These are phyloP conservation scores for Coilia nasus DNA, from an alignment of 2,797 vertebrate species.

Conservation along the genomic window DNA sequence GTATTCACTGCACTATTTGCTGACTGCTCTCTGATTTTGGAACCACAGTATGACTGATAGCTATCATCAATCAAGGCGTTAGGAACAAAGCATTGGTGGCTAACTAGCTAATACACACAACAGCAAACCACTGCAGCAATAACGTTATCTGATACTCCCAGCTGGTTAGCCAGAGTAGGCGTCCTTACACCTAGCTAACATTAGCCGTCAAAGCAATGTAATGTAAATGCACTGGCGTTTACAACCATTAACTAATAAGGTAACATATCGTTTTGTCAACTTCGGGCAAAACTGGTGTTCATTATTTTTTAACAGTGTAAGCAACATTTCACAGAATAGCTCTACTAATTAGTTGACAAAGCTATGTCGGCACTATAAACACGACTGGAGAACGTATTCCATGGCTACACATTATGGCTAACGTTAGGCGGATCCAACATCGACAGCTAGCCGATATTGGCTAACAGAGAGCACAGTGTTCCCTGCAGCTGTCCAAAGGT, in stretches of 20 bases:
- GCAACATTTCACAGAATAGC: too few relatives aligned
- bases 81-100: background rate
- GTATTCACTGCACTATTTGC: background rate
- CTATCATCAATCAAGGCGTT: background rate
- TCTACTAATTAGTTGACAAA: background rate
- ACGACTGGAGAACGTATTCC: too few relatives aligned
- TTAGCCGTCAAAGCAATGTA: background rate
- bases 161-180: constrained; percentile 33
- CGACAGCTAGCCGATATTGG: background rate
- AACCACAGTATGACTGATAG: too few relatives aligned
- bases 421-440: background rate
- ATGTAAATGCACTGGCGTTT: background rate
- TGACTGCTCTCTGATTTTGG: background rate
- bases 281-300: too few relatives aligned
- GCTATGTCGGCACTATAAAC: background rate
- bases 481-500: background rate
- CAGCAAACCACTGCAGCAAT: constrained; percentile 1
- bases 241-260: too few relatives aligned
- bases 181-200: constrained; percentile 28
- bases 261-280: too few relatives aligned
- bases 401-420: background rate
- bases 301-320: too few relatives aligned
- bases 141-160: constrained; percentile 24
- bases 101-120: background rate
- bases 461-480: background rate